Percentiles rank a stretch among this genome's conserved stretches.
phyloP scores from a whole-genome alignment of 2,113 vertebrate species.

The Leuciscus idus region DNA sequence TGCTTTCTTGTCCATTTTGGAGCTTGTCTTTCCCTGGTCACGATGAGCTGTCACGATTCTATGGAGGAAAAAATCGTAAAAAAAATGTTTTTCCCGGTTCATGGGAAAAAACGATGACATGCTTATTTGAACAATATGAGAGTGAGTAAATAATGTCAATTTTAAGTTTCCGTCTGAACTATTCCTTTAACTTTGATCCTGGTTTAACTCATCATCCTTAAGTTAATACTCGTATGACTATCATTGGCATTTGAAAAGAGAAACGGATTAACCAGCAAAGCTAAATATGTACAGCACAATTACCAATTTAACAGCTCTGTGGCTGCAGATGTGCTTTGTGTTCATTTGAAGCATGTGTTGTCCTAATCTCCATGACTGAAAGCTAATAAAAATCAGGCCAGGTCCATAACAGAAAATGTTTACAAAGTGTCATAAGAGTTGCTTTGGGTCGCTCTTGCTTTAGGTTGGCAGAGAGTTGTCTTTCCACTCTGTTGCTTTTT shows the following conservation, averaged over 20 bases:
- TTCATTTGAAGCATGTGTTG: slow-evolving; percentile 20
- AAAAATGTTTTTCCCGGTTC: too few species aligned
- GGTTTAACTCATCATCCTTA: not conserved
- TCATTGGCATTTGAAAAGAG: not conserved
- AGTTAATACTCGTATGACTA: not conserved
- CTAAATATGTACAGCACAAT: not conserved
- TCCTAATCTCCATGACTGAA: not conserved
- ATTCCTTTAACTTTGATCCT: not conserved
- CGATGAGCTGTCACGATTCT: not conserved
- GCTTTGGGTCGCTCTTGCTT: slow-evolving; percentile 10
- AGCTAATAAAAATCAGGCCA: slow-evolving; percentile 15
- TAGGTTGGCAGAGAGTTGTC: not conserved
- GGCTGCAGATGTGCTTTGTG: slow-evolving; percentile 24
- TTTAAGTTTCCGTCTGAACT: not conserved
- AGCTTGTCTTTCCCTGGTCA: not conserved
- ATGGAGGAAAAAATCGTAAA: too few species aligned
- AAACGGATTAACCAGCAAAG: not conserved
- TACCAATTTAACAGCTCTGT: slow-evolving; percentile 10
- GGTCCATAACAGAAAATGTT: slow-evolving; percentile 5
- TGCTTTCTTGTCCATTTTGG: not conserved
- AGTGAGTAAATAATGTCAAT: not conserved
- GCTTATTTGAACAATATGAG: not conserved
- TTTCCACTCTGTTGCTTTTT: not conserved
- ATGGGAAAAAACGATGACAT: not conserved
- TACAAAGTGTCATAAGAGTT: not conserved